These are phyloP conservation scores for Norana najaformis DNA, from an alignment of 2,888 invertebrate genomes.

Conservation along the genomic window DNA sequence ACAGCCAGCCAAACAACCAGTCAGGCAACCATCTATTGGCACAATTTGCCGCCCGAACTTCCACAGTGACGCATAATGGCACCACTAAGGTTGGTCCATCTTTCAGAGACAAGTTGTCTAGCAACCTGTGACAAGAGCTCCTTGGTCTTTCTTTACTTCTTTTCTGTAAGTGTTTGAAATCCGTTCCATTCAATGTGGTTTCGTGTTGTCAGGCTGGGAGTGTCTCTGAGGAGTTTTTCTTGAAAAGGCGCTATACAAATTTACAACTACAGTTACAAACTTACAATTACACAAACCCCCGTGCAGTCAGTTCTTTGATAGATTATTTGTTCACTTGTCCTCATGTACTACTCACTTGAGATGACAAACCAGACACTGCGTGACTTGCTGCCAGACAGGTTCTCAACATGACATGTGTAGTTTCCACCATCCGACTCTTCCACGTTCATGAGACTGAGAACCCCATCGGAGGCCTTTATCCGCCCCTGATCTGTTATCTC, in stretches of 20 bases:
- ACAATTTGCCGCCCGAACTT: neutral
- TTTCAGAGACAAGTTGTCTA: neutral
- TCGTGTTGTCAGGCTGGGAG: neutral
- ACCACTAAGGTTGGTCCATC: neutral
- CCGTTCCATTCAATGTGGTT: neutral
- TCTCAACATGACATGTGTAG: constrained; percentile 67
- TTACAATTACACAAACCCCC: neutral
- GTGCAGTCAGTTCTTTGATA: neutral
- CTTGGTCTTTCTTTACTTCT: neutral
- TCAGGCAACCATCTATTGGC: neutral
- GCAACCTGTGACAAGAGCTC: neutral
- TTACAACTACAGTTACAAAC: neutral
- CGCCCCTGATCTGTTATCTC: constrained; percentile 26
- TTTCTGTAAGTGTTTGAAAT: neutral
- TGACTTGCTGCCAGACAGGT: constrained; percentile 70
- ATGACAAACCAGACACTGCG: constrained; percentile 69
- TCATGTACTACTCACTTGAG: constrained; percentile 63
- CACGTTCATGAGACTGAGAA: constrained; percentile 41
- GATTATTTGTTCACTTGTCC: neutral
- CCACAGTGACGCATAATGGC: neutral
- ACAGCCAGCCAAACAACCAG: neutral
- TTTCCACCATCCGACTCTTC: constrained; percentile 42
- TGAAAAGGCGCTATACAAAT: no score
- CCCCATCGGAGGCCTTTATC: constrained; percentile 35
- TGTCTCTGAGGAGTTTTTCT: no score